Percentiles rank a stretch among this genome's conserved stretches.
These are phyloP conservation scores for Schizaphis graminum DNA, from an alignment of 2,888 invertebrate genomes.

Conservation along the genomic window DNA sequence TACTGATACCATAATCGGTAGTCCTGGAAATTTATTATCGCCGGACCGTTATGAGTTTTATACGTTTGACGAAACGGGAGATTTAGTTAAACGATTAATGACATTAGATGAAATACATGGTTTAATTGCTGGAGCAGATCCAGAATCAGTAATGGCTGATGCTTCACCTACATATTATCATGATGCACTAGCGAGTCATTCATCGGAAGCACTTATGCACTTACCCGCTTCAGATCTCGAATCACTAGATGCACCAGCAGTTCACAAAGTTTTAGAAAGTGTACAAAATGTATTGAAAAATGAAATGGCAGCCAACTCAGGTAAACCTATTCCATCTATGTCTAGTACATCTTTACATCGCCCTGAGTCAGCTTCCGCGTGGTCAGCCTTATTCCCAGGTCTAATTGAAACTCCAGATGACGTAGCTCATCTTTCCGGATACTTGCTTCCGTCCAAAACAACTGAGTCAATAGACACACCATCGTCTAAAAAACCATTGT, in stretches of 20 bases:
- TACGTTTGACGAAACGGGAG: constrained; percentile 87
- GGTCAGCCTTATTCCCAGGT: constrained; percentile 86
- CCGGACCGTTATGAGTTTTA: constrained; percentile 90
- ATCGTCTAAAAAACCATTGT: constrained; percentile 18
- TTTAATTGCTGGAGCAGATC: constrained; percentile 84
- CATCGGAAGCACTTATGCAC: constrained; percentile 60
- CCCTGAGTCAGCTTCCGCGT: constrained; percentile 76
- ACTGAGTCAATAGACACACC: background rate
- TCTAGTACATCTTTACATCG: constrained; percentile 35
- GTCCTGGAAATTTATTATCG: constrained; percentile 83
- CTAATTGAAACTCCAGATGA: constrained; percentile 82
- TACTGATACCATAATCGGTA: constrained; percentile 71
- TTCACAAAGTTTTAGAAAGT: constrained; percentile 84
- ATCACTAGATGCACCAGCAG: constrained; percentile 71
- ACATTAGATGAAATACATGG: constrained; percentile 87
- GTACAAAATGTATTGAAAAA: constrained; percentile 87
- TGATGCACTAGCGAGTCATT: constrained; percentile 70
- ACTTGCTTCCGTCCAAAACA: constrained; percentile 45
- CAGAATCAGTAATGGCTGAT: constrained; percentile 69
- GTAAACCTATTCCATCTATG: constrained; percentile 62
- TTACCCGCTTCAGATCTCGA: constrained; percentile 67
- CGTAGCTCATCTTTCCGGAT: constrained; percentile 61
- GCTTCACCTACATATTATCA: constrained; percentile 72
- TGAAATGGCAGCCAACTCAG: constrained; percentile 76
- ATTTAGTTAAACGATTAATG: constrained; percentile 86